Conservation (phyloP, 2,888 invertebrate genomes). For the Sesia bembeciformis region DNA sequence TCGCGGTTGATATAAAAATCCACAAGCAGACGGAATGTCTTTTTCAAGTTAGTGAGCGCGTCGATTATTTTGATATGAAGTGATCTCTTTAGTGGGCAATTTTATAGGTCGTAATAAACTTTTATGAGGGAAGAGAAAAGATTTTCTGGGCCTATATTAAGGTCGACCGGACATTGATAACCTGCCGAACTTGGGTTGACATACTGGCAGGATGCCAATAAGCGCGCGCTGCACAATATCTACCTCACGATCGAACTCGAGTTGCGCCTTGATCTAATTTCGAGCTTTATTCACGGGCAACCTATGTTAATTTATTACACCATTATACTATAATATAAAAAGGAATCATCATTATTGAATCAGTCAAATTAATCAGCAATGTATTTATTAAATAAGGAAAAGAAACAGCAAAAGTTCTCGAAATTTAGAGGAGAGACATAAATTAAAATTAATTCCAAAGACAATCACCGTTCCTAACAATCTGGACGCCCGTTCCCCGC, state of each 20-base stretch:
- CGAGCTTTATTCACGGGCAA: neutral
- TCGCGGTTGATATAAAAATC: conserved; percentile 15
- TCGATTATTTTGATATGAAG: conserved; percentile 45
- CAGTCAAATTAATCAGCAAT: neutral
- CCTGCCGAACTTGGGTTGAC: conserved; percentile 44
- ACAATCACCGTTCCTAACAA: conserved; percentile 37
- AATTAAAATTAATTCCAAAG: conserved; percentile 26
- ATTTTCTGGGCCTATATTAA: conserved; percentile 43
- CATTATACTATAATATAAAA: neutral
- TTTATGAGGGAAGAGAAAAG: conserved; percentile 49
- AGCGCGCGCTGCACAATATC: neutral
- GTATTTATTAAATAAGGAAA: no score
- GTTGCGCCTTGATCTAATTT: neutral
- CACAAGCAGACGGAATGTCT: conserved; percentile 18
- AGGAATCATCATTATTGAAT: no score
- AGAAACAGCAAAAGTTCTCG: neutral
- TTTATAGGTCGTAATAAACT: conserved; percentile 47
- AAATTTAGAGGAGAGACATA: neutral
- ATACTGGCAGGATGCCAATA: conserved; percentile 45
- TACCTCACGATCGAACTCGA: neutral
- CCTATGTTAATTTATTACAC: neutral
- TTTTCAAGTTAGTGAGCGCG: conserved; percentile 21
- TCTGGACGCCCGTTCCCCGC: conserved; percentile 18
- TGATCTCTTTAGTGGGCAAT: conserved; percentile 41
- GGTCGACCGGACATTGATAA: conserved; percentile 55